phyloP scores from a whole-genome alignment of 2,888 invertebrate species.

The Prenolepis imparis region DNA sequence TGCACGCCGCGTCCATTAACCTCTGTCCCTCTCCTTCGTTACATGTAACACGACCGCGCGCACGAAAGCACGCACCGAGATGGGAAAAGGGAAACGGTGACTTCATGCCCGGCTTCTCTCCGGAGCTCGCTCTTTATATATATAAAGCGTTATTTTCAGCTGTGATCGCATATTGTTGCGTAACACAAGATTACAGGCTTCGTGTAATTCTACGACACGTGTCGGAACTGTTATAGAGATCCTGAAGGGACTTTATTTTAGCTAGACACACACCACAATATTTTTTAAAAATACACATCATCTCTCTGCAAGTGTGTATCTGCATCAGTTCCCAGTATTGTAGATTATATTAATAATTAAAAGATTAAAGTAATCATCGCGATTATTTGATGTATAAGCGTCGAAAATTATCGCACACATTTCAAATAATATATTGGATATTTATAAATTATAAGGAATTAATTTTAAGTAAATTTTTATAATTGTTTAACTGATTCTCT shows the following conservation, averaged over 20 bases:
- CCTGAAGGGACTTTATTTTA: background rate
- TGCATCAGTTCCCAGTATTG: background rate
- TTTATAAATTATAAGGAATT: background rate
- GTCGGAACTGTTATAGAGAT: background rate
- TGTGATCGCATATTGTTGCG: background rate
- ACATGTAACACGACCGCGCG: slow-evolving; percentile 42
- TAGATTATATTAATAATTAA: background rate
- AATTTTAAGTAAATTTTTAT: background rate
- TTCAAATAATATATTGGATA: background rate
- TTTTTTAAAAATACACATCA: no score
- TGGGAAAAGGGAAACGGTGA: slow-evolving; percentile 33
- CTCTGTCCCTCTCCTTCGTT: slow-evolving; percentile 54
- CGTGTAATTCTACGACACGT: background rate
- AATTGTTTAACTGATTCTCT: background rate
- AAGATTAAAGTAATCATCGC: background rate
- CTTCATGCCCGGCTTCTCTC: background rate
- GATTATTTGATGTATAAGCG: background rate
- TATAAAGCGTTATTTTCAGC: slow-evolving; percentile 27
- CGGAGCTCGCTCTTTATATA: background rate
- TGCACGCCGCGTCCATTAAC: slow-evolving; percentile 54
- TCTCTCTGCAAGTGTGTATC: background rate
- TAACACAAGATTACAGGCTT: slow-evolving; percentile 1
- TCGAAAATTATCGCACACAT: background rate
- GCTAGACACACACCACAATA: no score
- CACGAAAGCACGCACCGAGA: slow-evolving; percentile 41